Evolutionary conservation across 2,888 invertebrate species (phyloP).

Genomic region (Calliopum simillimum): DNA sequence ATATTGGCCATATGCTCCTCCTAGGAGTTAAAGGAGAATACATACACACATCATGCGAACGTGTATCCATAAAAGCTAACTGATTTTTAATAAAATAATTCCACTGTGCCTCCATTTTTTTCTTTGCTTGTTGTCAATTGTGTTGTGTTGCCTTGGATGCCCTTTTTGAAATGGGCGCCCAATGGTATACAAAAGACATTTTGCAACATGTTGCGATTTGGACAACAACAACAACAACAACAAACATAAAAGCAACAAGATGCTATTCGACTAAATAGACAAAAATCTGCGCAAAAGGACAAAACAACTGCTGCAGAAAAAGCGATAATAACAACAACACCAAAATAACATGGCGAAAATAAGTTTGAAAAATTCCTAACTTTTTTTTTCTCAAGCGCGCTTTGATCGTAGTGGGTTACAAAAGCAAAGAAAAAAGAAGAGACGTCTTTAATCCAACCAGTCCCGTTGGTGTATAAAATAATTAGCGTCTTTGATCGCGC

Average conservation of each 20-base stretch:
- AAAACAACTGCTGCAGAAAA: slow-evolving; percentile 12
- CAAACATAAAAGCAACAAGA: slow-evolving; percentile 2
- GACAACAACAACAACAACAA: slow-evolving; percentile 28
- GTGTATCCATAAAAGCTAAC: too few species aligned
- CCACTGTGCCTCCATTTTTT: slow-evolving; percentile 1
- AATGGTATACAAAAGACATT: slow-evolving; percentile 50
- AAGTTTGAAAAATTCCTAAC: not conserved
- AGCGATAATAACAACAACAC: slow-evolving; percentile 3
- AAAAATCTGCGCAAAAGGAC: slow-evolving; percentile 26
- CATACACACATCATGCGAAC: too few species aligned
- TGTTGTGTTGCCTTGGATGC: slow-evolving; percentile 37
- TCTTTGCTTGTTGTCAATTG: slow-evolving; percentile 13
- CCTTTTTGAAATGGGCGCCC: slow-evolving; percentile 53
- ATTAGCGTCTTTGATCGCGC: slow-evolving; percentile 32
- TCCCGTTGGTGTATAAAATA: slow-evolving; percentile 21
- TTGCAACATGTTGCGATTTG: slow-evolving; percentile 40
- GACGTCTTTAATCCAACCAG: not conserved
- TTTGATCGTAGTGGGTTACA: too few species aligned
- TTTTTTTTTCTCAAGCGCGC: not conserved
- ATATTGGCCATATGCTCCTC: too few species aligned
- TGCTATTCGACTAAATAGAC: slow-evolving; percentile 34
- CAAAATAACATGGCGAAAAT: not conserved
- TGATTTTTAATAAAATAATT: too few species aligned
- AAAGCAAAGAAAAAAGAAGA: too few species aligned
- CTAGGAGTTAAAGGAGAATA: too few species aligned